Percentiles rank a stretch among this genome's conserved stretches.
These are phyloP conservation scores for Pluvialis apricaria DNA, from an alignment of 2,113 vertebrate species.

Conservation along the genomic window DNA sequence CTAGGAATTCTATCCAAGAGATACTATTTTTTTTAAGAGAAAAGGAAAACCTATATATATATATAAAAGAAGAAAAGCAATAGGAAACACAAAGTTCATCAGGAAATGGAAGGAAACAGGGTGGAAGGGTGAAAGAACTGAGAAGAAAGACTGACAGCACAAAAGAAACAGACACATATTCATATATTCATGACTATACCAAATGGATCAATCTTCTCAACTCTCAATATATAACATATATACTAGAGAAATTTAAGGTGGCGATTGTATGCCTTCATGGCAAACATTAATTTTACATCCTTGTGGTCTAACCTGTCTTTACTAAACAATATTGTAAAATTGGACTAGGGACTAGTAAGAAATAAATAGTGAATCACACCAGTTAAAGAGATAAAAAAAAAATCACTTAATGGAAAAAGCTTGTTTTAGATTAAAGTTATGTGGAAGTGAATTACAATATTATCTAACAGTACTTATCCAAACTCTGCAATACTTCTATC, in stretches of 20 bases:
- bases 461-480: background rate
- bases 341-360: background rate
- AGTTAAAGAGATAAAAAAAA: background rate
- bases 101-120: background rate
- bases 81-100: background rate
- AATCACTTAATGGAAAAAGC: background rate
- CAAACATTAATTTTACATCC: background rate
- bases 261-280: background rate
- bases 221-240: background rate
- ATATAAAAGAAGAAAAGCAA: too few relatives aligned
- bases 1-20: background rate
- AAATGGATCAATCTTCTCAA: background rate
- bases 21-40: background rate
- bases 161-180: background rate
- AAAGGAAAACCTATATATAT: background rate
- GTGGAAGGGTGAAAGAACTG: background rate
- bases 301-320: background rate
- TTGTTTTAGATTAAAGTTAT: background rate
- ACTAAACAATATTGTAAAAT: background rate
- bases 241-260: background rate
- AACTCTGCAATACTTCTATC: background rate
- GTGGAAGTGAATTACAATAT: background rate
- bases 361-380: background rate
- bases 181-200: background rate
- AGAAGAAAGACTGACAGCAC: background rate